Evolutionary conservation across 2,888 invertebrate genomes (phyloP), one percentile per base, ranked within the genome.

Genomic region (Sturmia bella): DNA sequence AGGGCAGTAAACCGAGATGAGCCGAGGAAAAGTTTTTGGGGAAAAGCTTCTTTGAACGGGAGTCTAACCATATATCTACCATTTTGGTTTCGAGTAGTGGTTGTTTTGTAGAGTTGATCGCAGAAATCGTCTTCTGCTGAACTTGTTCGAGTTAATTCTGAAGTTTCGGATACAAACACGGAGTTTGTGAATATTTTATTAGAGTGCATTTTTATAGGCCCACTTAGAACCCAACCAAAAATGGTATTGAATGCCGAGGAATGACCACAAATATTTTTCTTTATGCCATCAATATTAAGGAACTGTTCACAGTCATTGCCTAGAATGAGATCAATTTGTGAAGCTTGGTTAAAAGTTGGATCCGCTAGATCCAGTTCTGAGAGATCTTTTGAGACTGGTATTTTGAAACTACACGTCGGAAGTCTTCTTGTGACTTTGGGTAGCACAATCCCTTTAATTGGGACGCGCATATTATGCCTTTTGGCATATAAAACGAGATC

Each of bases 41-140:
- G 68, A 50, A 56, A 81, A 19, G 45, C 39, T 1, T 11, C 9
- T 52, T 66, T 80, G 13, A 75, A 75, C 3, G 70, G 75, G 2
- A 69, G 32, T 24, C 48, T 61, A 4, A 77, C 54, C 13, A 69
- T 17, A 41, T 68, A 76, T 27, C 59, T 43, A 1, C 76, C 76
- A 17, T 70, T 17, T 21, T 11, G 11, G 0, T 52, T 15, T 7
- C 77, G 70, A 13, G 19, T 54, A 0, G 70, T 56, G 1, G 70
- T 77, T 27, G 70, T 6, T 2, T 2, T 11, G 19, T 70, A 77
- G 24, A 56, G 45, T 1, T 13, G n/a, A 45, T 77, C 63, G 39
- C 63, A 63, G 15, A 56, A 2, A 0, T 45, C 13, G 24, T 77
- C 61, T 17, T 76, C 69, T 12, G 24, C 43, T n/a, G 48, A 64